Percentiles rank a stretch among this genome's conserved stretches.
These are phyloP conservation scores for Apis laboriosa DNA, from an alignment of 1,140 invertebrate species.

Conservation along the genomic window DNA sequence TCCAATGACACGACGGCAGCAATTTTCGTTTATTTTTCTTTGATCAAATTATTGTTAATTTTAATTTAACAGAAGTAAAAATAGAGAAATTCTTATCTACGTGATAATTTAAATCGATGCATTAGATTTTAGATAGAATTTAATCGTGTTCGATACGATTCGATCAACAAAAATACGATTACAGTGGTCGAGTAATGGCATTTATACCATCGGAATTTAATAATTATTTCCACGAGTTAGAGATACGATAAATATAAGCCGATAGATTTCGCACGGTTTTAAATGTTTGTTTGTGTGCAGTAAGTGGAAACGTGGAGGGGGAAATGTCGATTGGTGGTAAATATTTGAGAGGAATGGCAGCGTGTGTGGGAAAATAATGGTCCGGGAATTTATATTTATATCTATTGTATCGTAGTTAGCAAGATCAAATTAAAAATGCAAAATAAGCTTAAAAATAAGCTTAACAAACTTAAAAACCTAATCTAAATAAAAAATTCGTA, in stretches of 20 bases:
- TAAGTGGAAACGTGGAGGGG: fast-evolving
- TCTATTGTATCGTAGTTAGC: too few species aligned
- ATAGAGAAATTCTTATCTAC: neutral
- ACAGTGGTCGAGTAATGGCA: neutral
- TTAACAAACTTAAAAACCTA: too few species aligned
- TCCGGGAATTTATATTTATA: too few species aligned
- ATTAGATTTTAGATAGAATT: conserved; percentile 7
- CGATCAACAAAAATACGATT: neutral
- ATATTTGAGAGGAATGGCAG: neutral
- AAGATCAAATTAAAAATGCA: too few species aligned
- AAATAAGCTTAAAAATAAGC: too few species aligned
- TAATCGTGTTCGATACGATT: neutral
- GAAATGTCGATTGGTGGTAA: neutral
- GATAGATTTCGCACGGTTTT: neutral
- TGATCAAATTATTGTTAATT: neutral
- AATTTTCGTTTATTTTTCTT: conserved; percentile 4
- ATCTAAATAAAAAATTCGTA: too few species aligned
- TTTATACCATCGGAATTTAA: neutral
- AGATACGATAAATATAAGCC: neutral
- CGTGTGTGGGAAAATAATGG: too few species aligned
- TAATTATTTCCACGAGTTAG: neutral
- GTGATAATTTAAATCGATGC: conserved; percentile 12
- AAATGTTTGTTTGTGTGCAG: neutral
- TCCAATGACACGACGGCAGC: neutral
- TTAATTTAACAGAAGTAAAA: neutral